Conservation (phyloP, 2,797 vertebrate species). For the Squalus acanthias region DNA sequence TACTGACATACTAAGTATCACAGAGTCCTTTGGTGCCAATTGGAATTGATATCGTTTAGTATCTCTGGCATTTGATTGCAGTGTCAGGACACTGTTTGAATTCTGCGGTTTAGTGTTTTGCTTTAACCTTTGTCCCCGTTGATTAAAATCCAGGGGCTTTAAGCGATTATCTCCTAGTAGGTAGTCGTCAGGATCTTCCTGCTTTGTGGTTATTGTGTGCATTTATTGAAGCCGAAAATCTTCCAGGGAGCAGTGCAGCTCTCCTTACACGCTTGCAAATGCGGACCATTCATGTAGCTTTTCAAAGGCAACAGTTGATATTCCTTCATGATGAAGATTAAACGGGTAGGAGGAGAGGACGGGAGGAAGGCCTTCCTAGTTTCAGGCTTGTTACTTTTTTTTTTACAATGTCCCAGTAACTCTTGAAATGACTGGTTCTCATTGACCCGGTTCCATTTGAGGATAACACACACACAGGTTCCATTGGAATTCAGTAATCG, state of each 20-base stretch:
- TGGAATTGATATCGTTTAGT: too few relatives aligned
- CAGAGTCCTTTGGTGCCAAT: too few relatives aligned
- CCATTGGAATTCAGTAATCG: not conserved
- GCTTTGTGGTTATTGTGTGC: not conserved
- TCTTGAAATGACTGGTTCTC: not conserved
- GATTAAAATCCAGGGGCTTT: not conserved
- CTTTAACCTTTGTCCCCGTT: not conserved
- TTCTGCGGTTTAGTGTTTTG: too few relatives aligned
- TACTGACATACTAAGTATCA: too few relatives aligned
- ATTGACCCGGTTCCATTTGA: not conserved
- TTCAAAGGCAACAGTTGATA: not conserved
- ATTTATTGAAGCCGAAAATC: not conserved
- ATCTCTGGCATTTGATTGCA: too few relatives aligned
- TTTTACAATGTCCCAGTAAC: not conserved
- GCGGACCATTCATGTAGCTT: not conserved
- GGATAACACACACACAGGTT: not conserved
- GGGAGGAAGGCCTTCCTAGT: not conserved
- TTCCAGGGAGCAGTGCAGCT: not conserved
- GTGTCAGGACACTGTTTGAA: too few relatives aligned
- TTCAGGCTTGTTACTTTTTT: not conserved
- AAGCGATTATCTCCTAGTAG: not conserved
- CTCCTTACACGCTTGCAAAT: not conserved
- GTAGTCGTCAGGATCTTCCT: not conserved
- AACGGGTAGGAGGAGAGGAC: not conserved
- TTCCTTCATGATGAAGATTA: not conserved